Base-by-base conservation (phyloP, 2,888 invertebrate genomes). In the Cenopis cana region DNA sequence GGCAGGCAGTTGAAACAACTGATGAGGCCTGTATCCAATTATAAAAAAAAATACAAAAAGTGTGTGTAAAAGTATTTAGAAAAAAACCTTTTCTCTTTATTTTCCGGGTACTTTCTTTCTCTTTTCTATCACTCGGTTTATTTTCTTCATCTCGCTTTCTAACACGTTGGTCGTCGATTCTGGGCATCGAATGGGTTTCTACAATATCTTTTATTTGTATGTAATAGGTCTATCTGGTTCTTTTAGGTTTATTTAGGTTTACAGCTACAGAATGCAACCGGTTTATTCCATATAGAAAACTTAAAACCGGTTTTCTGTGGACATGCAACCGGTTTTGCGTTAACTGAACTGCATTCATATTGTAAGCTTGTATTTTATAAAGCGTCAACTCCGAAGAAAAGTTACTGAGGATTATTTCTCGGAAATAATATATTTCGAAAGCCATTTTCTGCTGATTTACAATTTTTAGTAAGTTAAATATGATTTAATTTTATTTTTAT, bases 21-120 rank as follows among this genome's bases (percentile, higher is more conserved):
- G n/a, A n/a, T n/a, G n/a, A n/a, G n/a, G n/a, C n/a, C n/a, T n/a
- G n/a, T n/a, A n/a, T n/a, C n/a, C n/a, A n/a, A n/a, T n/a, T n/a
- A n/a, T n/a, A n/a, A n/a, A n/a, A n/a, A n/a, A n/a, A n/a, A n/a
- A n/a, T n/a, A n/a, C n/a, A n/a, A 18, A 12, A 55, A 52, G 52
- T 54, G 52, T 14, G 54, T 52, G 38, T 64, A 36, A 54, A 64
- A 60, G 59, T 70, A 60, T 70, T 54, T 55, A 70, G 59, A 70
- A 69, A 41, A 17, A 50, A 36, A 12, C 5, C 3, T 52, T n/a
- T 52, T 38, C 20, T 52, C 2, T 3, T 59, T 62, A 36, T 68
- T 65, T 71, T 55, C 36, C 50, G 57, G 68, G 68, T 64, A 64
- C 66, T 73, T 72, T 68, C 73, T 69, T 71, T 77, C 68, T 74